Conservation (phyloP, 2,113 vertebrate genomes). For the Benitochromis conjunctus region DNA sequence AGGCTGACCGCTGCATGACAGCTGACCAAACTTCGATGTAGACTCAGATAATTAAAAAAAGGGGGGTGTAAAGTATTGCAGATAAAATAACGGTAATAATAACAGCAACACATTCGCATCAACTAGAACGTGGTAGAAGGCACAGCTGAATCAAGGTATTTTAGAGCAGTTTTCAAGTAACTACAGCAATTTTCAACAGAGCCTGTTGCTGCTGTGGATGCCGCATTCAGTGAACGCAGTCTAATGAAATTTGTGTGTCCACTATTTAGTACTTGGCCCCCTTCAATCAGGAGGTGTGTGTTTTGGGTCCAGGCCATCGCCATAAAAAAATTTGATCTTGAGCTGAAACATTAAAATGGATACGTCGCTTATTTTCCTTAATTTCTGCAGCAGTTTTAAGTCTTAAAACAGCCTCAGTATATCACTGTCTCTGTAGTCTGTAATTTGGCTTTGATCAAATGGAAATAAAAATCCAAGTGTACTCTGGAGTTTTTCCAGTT, state of each 20-base stretch:
- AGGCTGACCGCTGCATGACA: not conserved
- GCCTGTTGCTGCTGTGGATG: not conserved
- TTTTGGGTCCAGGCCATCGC: too few species aligned
- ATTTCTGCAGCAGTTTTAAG: not conserved
- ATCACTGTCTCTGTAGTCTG: not conserved
- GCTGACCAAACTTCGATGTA: not conserved
- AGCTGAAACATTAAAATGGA: not conserved
- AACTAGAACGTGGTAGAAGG: not conserved
- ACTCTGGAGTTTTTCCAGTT: not conserved
- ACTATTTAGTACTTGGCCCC: not conserved
- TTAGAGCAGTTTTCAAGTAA: not conserved
- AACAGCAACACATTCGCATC: not conserved
- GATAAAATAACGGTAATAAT: not conserved
- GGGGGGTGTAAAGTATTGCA: fast-evolving
- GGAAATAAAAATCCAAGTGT: not conserved
- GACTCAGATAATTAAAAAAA: not conserved
- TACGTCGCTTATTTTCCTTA: not conserved
- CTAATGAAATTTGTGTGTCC: not conserved
- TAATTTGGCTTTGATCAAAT: not conserved
- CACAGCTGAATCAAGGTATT: not conserved
- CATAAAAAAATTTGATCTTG: not conserved
- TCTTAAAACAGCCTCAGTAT: not conserved
- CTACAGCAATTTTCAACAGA: not conserved
- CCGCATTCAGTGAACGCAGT: not conserved
- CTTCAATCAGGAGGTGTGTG: not conserved